A percentile compares a stretch with the other conserved stretches of the same genome.
Conservation (phyloP, 92 coral and sea anemone species). For the Siderastrea siderea region DNA sequence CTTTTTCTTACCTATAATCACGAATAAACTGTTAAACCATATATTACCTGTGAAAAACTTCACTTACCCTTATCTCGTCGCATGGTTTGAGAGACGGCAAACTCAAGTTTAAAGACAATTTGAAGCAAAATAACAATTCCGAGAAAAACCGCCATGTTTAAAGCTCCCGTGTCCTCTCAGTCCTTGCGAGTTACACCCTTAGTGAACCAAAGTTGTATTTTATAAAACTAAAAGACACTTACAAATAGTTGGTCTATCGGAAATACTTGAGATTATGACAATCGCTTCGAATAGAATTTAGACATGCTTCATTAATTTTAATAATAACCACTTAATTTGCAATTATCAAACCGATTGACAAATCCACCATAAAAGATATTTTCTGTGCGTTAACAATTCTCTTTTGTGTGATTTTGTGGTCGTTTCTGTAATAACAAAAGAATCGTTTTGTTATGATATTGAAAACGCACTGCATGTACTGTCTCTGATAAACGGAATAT, state of each 20-base stretch:
- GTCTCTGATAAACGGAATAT: too few species aligned
- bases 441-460: too few species aligned
- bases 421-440: too few species aligned
- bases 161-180: not conserved
- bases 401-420: too few species aligned
- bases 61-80: not conserved
- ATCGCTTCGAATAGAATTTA: not conserved
- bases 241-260: not conserved
- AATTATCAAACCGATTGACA: too few species aligned
- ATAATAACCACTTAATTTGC: not conserved
- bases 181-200: not conserved
- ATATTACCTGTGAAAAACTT: not conserved
- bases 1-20: not conserved
- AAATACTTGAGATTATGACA: not conserved
- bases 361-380: too few species aligned
- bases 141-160: not conserved
- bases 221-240: not conserved
- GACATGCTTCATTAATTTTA: not conserved
- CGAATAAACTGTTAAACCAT: not conserved
- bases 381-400: too few species aligned
- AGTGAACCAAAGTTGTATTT: not conserved
- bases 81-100: not conserved
- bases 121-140: not conserved
- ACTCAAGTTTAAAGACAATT: not conserved
- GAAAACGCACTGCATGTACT: too few species aligned